Evolutionary conservation across 1,140 invertebrate genomes (phyloP), one percentile per base, ranked within the genome.

Genomic region (Lepidostoma basale): DNA sequence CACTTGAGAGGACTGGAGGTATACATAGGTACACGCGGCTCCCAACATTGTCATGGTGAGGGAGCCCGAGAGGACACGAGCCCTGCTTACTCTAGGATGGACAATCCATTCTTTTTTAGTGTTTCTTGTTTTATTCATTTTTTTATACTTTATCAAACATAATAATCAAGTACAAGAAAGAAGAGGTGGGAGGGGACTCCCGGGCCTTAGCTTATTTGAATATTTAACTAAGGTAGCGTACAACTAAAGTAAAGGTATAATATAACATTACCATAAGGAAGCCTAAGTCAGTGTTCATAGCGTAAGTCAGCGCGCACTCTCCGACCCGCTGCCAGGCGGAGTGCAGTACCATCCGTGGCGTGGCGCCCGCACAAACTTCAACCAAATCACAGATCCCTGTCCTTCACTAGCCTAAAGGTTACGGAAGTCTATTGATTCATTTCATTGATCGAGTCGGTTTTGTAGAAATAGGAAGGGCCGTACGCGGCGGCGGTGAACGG

Each of bases 251-350:
- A n/a, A n/a, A n/a, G n/a, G n/a, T n/a, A n/a, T n/a, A n/a, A n/a
- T n/a, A n/a, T n/a, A n/a, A n/a, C 58, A 62, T 67, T 66, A 62
- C 67, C 67, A 70, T 70, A 67, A 73, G 64, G 67, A 69, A 73
- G 67, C 60, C 71, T 73, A 73, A 73, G 71, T 73, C 71, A 73
- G 67, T 62, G 60, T 73, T 73, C 71, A 59, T 69, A 69, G 71
- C 71, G 59, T 69, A 73, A 73, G 71, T 73, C 71, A 64, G 70
- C 42, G 67, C 62, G 52, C 39, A 66, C 14, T 45, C 16, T 26
- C 0, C 2, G 22, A 30, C 49, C 18, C 10, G 0, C 18, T 20
- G 12, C 14, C 52, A 3, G 44, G 44, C 14, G 23, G 28, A 22
- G 23, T 23, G 36, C 5, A 42, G 9, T 22, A 25, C 18, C 14